Evolutionary conservation across 2,888 invertebrate species (phyloP).

Genomic region (Drosophila cognata): DNA sequence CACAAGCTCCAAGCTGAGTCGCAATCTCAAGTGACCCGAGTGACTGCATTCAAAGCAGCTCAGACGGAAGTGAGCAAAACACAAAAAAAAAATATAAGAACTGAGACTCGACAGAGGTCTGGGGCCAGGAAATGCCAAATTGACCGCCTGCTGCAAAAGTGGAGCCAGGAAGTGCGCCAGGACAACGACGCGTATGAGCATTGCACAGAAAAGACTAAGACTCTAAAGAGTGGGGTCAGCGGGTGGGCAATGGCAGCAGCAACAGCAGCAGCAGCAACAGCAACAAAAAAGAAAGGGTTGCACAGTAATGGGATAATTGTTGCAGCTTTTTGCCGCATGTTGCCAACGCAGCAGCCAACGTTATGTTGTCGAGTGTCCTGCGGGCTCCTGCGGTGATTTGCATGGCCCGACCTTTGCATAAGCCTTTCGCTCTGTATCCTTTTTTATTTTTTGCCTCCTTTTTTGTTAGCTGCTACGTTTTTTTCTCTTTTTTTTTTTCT

Average conservation of each 20-base stretch:
- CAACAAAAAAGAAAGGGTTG: conserved; percentile 66
- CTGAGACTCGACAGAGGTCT: conserved; percentile 13
- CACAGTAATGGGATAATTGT: conserved; percentile 78
- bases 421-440: conserved; percentile 56
- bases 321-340: conserved; percentile 73
- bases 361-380: conserved; percentile 57
- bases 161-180: conserved; percentile 66
- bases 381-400: conserved; percentile 67
- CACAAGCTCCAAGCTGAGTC: conserved; percentile 5
- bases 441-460: conserved; percentile 7
- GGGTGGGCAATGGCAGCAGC: conserved; percentile 47
- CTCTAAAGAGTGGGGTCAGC: conserved; percentile 38
- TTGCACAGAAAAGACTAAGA: conserved; percentile 14
- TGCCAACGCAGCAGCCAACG: conserved; percentile 46
- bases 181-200: conserved; percentile 71
- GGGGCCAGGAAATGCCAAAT: conserved; percentile 83
- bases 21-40: conserved; percentile 58
- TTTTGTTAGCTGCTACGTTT: conserved; percentile 10
- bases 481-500: background rate
- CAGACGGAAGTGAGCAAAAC: conserved; percentile 55
- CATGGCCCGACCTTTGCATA: conserved; percentile 69
- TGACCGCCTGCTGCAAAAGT: conserved; percentile 83
- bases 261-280: background rate
- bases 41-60: conserved; percentile 73
- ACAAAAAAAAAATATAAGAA: conserved; percentile 17